Evolutionary conservation across 2,113 vertebrate genomes (phyloP).

Genomic region (Ibidorhyncha struthersii): DNA sequence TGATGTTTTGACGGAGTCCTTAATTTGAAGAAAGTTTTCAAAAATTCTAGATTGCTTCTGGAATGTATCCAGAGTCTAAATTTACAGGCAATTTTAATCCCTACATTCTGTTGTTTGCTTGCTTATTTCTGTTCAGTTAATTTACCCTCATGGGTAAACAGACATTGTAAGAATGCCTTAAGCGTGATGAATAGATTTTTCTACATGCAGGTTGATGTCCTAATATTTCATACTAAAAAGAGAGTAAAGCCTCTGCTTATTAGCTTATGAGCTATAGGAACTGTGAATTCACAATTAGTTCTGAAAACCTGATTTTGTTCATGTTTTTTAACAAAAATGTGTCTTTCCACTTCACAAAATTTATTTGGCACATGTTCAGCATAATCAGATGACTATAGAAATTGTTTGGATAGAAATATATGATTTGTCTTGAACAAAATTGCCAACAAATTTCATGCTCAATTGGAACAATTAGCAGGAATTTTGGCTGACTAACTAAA

Average conservation of each 20-base stretch:
- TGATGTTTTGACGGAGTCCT: background rate
- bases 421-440: slow-evolving; percentile 56
- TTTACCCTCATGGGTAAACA: background rate
- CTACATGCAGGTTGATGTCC: background rate
- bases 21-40: background rate
- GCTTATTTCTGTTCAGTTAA: background rate
- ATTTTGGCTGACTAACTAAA: slow-evolving; percentile 53
- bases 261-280: background rate
- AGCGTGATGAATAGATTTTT: background rate
- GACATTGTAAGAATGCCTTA: background rate
- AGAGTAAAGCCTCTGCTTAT: background rate
- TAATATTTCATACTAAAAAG: background rate
- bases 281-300: background rate
- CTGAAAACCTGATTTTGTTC: background rate
- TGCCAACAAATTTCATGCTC: slow-evolving; percentile 71
- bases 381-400: slow-evolving; percentile 42
- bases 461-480: slow-evolving; percentile 48
- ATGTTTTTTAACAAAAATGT: background rate
- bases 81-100: background rate
- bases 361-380: background rate
- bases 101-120: background rate
- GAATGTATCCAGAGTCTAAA: background rate
- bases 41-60: background rate
- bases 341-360: background rate
- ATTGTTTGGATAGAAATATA: slow-evolving; percentile 21